Evolutionary conservation across 2,113 vertebrate genomes (phyloP).

Genomic region (Tupaia tana): DNA sequence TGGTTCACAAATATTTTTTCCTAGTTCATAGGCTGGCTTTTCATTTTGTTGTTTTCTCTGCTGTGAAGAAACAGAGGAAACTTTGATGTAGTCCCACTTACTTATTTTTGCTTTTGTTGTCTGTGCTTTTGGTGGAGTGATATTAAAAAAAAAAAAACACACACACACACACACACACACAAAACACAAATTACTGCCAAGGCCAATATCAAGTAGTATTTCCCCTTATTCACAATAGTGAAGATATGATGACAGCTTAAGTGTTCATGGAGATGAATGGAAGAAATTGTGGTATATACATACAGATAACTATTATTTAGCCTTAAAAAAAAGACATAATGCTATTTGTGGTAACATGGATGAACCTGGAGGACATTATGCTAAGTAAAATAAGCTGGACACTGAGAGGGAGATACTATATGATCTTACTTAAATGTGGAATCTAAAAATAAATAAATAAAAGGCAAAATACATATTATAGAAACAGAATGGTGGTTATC

Average conservation of each 20-base stretch:
- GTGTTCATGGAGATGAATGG: neutral
- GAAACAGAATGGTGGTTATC: neutral
- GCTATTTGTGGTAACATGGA: too few relatives aligned
- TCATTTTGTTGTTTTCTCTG: neutral
- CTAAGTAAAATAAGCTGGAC: neutral
- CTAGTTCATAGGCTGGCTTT: neutral
- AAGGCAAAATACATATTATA: neutral
- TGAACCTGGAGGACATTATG: too few relatives aligned
- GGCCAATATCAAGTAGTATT: neutral
- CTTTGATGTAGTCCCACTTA: neutral
- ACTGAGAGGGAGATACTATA: neutral
- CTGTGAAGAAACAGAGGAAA: neutral
- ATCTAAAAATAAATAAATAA: neutral
- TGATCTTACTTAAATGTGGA: neutral
- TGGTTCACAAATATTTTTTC: neutral
- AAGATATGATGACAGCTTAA: neutral
- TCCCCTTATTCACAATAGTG: neutral
- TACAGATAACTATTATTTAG: neutral
- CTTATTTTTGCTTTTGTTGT: neutral
- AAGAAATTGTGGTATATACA: neutral
- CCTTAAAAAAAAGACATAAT: neutral
- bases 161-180: too few relatives aligned
- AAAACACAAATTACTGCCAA: too few relatives aligned
- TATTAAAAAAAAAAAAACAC: neutral
- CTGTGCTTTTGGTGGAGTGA: neutral